These are phyloP conservation scores for Cerastoderma edule DNA, from an alignment of 2,888 invertebrate genomes.

Conservation along the genomic window DNA sequence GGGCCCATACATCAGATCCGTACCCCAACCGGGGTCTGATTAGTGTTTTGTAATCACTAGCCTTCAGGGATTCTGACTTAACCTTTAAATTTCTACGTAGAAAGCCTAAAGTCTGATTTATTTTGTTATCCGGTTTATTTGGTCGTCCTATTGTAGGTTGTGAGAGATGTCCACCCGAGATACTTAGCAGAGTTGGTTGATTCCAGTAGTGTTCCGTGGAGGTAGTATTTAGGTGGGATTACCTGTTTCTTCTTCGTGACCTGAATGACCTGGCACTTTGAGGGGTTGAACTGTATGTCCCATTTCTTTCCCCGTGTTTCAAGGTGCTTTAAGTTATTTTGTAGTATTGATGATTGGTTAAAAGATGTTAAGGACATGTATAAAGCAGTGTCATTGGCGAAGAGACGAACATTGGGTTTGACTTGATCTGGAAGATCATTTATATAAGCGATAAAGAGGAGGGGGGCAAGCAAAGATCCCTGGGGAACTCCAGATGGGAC, in stretches of 20 bases:
- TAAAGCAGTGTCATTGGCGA: slow-evolving; percentile 35
- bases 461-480: slow-evolving; percentile 32
- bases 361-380: slow-evolving; percentile 8
- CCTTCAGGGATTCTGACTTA: background rate
- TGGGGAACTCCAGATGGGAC: slow-evolving; percentile 39
- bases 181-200: slow-evolving; percentile 3
- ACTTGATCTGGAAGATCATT: background rate
- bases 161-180: slow-evolving; percentile 12
- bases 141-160: background rate
- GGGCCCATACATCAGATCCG: background rate
- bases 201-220: slow-evolving; percentile 21
- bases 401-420: slow-evolving; percentile 16
- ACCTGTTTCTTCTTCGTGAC: slow-evolving; percentile 13
- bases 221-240: background rate
- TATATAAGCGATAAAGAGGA: slow-evolving; percentile 20
- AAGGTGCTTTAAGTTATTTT: slow-evolving; percentile 19
- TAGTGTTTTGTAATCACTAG: background rate
- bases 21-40: background rate
- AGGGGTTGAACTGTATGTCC: slow-evolving; percentile 34
- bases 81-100: background rate
- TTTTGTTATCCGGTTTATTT: background rate
- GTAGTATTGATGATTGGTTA: background rate
- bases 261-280: slow-evolving; percentile 28
- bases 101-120: slow-evolving; percentile 15
- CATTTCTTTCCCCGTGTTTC: slow-evolving; percentile 20